Evolutionary conservation across 2,888 invertebrate genomes (phyloP), one percentile per base, ranked within the genome.

Genomic region (Flexamia atlantica): DNA sequence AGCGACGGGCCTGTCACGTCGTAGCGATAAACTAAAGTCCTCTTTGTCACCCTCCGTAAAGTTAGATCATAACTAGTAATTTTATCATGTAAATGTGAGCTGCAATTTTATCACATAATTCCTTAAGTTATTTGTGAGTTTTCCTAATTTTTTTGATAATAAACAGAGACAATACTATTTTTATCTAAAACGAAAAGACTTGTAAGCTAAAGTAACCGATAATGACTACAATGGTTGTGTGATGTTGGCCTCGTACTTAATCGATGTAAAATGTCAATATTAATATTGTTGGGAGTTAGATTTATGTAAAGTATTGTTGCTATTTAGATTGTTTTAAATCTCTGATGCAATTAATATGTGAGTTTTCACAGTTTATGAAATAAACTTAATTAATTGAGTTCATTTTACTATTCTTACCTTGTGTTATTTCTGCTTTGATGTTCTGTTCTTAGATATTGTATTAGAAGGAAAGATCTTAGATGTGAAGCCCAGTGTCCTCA

Each of bases 51-150:
- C 28, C 28, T 25, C 64, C 30, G 28, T 12, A 64, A 30, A 25
- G 5, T 25, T 64, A 64, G 64, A 64, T 30, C 64, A 17, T 64
- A 64, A 64, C 64, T 14, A 28, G 28, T 30, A 28, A 64, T 64
- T 64, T n/a, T n/a, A n/a, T n/a, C n/a, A n/a, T n/a, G n/a, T n/a
- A n/a, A n/a, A n/a, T n/a, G n/a, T n/a, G 30, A 64, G 25, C 30
- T 30, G 64, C 64, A 64, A 64, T 64, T 3, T 25, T 64, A 64
- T 64, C 64, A 64, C 64, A 53, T 53, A 64, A 64, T 64, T 30
- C 17, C 28, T 64, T 30, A 14, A 64, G 14, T 64, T 14, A 64
- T 30, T 53, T 23, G 53, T 64, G 30, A 64, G 64, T 64, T 64
- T 64, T 64, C 17, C 64, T 64, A 17, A 64, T 64, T 28, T 20